These are phyloP conservation scores for Prosopocoilus inquinatus DNA, from an alignment of 2,888 invertebrate species.

Conservation along the genomic window DNA sequence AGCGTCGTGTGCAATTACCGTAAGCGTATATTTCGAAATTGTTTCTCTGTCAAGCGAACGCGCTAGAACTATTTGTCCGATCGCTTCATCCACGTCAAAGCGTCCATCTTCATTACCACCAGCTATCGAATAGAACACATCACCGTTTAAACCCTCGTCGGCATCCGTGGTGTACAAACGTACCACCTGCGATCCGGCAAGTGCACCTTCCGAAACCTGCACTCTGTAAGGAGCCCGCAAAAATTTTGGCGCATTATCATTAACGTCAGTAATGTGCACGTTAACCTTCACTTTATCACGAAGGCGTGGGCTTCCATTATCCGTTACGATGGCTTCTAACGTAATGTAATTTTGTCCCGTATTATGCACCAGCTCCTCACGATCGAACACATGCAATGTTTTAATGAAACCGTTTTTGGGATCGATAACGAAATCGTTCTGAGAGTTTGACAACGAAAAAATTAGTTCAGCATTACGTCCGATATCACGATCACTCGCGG, in stretches of 20 bases:
- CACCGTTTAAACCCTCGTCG: conserved; percentile 87
- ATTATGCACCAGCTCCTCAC: conserved; percentile 77
- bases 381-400: conserved; percentile 82
- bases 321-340: conserved; percentile 83
- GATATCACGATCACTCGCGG: conserved; percentile 86
- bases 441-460: conserved; percentile 71
- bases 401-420: conserved; percentile 88
- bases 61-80: conserved; percentile 79
- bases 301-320: conserved; percentile 75
- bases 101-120: conserved; percentile 76
- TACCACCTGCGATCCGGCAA: conserved; percentile 78
- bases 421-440: conserved; percentile 84
- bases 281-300: conserved; percentile 85
- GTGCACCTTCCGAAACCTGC: conserved; percentile 85
- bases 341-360: conserved; percentile 77
- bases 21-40: conserved; percentile 70
- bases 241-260: conserved; percentile 88
- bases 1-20: conserved; percentile 83
- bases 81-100: conserved; percentile 83
- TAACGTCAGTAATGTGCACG: conserved; percentile 85
- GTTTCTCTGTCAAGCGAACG: conserved; percentile 82
- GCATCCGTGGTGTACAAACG: conserved; percentile 82
- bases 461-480: conserved; percentile 89
- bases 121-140: conserved; percentile 80
- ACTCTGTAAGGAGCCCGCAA: conserved; percentile 79